Percentiles rank a stretch among this genome's conserved stretches.
phyloP scores from a whole-genome alignment of 2,888 invertebrate species.

The Macrosoma leucophasiata region DNA sequence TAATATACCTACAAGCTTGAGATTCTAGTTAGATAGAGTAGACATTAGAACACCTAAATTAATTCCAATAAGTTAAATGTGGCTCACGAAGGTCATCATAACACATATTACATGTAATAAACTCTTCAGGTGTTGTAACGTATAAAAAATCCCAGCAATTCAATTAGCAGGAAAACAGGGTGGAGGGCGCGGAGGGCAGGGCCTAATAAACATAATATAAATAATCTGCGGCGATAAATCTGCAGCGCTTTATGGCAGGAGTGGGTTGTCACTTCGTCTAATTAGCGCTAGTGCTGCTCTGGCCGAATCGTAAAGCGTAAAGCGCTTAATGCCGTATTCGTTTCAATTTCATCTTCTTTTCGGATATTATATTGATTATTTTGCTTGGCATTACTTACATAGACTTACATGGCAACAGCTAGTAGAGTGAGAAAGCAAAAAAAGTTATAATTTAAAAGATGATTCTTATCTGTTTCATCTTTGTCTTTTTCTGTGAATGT shows the following conservation, averaged over 20 bases:
- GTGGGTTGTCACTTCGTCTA: slow-evolving; percentile 74
- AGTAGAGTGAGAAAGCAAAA: too few species aligned
- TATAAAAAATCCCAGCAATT: slow-evolving; percentile 71
- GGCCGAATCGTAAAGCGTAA: slow-evolving; percentile 31
- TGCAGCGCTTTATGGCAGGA: slow-evolving; percentile 73
- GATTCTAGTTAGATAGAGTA: too few species aligned
- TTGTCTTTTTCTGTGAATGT: too few species aligned
- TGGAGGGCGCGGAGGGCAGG: slow-evolving; percentile 53
- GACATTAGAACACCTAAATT: too few species aligned
- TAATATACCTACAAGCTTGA: too few species aligned
- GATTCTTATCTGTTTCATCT: too few species aligned
- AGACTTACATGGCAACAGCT: too few species aligned
- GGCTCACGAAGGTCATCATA: slow-evolving; percentile 24
- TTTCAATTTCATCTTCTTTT: too few species aligned
- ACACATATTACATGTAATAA: slow-evolving; percentile 28
- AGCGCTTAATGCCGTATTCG: slow-evolving; percentile 29
- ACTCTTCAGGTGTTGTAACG: slow-evolving; percentile 55
- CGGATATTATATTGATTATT: too few species aligned
- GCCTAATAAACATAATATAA: slow-evolving; percentile 76
- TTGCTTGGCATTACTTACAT: too few species aligned
- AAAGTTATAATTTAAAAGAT: too few species aligned
- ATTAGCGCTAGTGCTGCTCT: slow-evolving; percentile 67
- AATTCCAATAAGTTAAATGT: slow-evolving; percentile 8
- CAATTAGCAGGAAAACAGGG: slow-evolving; percentile 70
- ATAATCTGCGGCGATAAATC: slow-evolving; percentile 74